Conservation (phyloP, 2,888 invertebrate species). For the Dilophus febrilis region DNA sequence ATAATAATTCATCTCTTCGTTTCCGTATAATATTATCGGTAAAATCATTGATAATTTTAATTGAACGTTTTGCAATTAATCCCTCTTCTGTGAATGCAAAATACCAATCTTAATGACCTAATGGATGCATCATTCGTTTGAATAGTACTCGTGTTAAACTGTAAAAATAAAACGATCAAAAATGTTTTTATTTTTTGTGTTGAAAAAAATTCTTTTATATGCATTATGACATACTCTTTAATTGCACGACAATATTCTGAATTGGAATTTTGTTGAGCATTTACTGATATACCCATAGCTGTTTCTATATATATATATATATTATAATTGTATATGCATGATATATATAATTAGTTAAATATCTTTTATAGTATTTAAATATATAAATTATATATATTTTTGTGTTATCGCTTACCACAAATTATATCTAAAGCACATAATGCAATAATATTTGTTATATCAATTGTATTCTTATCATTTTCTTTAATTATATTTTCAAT, state of each 20-base stretch:
- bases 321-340: no score
- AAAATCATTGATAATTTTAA: constrained; percentile 34
- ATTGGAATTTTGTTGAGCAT: constrained; percentile 50
- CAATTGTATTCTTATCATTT: constrained; percentile 28
- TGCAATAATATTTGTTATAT: constrained; percentile 43
- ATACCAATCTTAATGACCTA: constrained; percentile 22
- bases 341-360: no score
- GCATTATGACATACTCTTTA: constrained; percentile 39
- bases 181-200: background rate
- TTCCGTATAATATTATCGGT: constrained; percentile 37
- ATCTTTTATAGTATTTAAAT: no score
- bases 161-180: constrained; percentile 14
- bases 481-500: constrained; percentile 32
- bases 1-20: constrained; percentile 25
- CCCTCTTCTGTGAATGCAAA: constrained; percentile 25
- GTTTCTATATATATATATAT: no score
- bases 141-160: constrained; percentile 25
- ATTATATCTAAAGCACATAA: constrained; percentile 44
- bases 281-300: constrained; percentile 44
- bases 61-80: constrained; percentile 31
- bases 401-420: constrained; percentile 32
- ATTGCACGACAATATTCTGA: constrained; percentile 60
- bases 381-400: background rate
- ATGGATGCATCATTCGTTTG: constrained; percentile 26
- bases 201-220: background rate